Base-by-base conservation (phyloP, 2,797 vertebrate species). In the Semaprochilodus insignis region DNA sequence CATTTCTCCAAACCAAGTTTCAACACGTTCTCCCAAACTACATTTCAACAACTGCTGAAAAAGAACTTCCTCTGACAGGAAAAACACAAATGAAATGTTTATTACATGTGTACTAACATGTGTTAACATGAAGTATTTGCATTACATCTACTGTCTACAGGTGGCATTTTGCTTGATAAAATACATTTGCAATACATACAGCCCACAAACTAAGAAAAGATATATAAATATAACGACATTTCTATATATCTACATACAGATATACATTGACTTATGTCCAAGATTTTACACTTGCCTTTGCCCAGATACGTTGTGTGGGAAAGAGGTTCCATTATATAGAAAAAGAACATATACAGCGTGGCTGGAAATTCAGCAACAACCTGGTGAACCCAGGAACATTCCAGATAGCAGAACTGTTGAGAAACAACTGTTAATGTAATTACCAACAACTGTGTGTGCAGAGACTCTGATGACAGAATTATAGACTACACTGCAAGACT, bases 401-500 rank as follows among this genome's bases (percentile, higher is more conserved):
- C 21, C 36, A 48, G n/a, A 44, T 19, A 77, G 60, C 11, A 7
- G 21, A 2, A 21, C 51, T 52, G 36, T 62, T 52, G 52, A 40
- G 55, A 77, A 82, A 70, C 75, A 15, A 67, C 80, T 40, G 74
- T 81, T 69, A 48, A 67, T 81, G 60, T 27, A 63, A 63, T 63
- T 31, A 63, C 25, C 54, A 21, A 19, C 54, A 57, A 57, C 54
- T 25, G 11, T 14, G 51, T 57, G 72, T 48, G 51, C 34, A 55
- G 52, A 75, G 72, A n/a, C n/a, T n/a, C n/a, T n/a, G n/a, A 67
- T 59, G 59, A 51, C 62, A 36, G 62, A 81, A 67, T 81, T 81
- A 81, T 69, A 74, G 60, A 81, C 80, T 74, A 74, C 51, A 81
- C 71, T 57, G 62, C 60, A 74, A 74, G 48, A 74, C 69, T 40